phyloP scores from a whole-genome alignment of 2,113 vertebrate species.

The Syngnathoides biaculeatus region DNA sequence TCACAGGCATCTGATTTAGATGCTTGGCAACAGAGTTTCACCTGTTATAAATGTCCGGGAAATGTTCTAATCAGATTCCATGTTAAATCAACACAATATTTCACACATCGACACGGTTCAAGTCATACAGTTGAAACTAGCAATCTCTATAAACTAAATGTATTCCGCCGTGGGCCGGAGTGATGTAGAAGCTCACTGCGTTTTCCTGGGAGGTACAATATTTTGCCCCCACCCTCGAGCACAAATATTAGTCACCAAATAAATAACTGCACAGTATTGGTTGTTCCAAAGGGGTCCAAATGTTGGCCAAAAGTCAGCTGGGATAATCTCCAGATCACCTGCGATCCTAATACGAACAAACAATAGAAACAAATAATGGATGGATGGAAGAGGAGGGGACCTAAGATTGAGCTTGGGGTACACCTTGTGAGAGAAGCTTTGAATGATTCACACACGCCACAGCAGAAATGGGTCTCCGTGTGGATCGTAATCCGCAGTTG shows the following conservation, averaged over 20 bases:
- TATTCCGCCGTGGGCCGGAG: not conserved
- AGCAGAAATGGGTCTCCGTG: too few species aligned
- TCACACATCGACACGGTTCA: not conserved
- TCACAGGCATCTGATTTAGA: conserved; percentile 1
- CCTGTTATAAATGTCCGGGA: not conserved
- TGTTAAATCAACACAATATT: not conserved
- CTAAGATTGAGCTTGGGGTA: too few species aligned
- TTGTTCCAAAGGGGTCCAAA: not conserved
- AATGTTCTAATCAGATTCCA: not conserved
- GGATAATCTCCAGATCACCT: too few species aligned
- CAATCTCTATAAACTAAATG: not conserved
- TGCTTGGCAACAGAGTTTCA: not conserved
- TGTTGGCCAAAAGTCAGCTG: too few species aligned
- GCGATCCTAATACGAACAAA: too few species aligned
- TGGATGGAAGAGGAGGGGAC: too few species aligned
- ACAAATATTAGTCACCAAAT: not conserved
- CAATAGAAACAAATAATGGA: too few species aligned
- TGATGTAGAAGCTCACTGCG: not conserved
- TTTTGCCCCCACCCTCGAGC: not conserved
- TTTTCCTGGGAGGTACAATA: not conserved
- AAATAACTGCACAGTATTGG: not conserved
- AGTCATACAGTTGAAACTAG: not conserved
- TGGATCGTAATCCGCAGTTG: too few species aligned
- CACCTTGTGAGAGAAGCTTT: too few species aligned
- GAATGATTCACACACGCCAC: too few species aligned